These are phyloP conservation scores for Heliangelus exortis DNA, from an alignment of 2,797 vertebrate species.

Conservation along the genomic window DNA sequence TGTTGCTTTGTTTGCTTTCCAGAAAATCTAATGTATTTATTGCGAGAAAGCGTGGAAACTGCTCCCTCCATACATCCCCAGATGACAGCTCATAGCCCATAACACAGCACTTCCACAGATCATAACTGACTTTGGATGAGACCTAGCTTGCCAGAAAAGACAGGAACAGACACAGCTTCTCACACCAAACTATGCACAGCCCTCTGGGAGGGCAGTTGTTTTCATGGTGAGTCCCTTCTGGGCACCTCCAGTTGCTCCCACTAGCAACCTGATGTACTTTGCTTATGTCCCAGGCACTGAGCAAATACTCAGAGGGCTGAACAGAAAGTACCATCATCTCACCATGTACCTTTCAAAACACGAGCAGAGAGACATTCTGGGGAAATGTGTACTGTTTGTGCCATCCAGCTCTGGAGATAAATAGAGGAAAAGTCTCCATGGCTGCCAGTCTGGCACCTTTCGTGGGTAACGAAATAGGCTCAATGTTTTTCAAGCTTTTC, in stretches of 20 bases:
- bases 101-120: background rate
- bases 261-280: background rate
- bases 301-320: background rate
- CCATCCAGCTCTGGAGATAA: constrained; percentile 11
- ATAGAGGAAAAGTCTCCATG: constrained; percentile 28
- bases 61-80: background rate
- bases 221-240: background rate
- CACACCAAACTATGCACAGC: background rate
- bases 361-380: background rate
- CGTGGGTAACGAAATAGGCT: constrained; percentile 30
- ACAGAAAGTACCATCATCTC: background rate
- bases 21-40: background rate
- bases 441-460: constrained; percentile 45
- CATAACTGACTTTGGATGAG: background rate
- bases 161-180: background rate
- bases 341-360: background rate
- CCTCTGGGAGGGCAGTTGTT: background rate
- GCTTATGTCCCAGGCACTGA: background rate
- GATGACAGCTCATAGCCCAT: background rate
- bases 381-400: background rate
- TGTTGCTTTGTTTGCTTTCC: background rate
- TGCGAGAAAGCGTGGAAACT: background rate
- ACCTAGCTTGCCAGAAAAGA: constrained; percentile 6
- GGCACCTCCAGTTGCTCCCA: constrained; percentile 1
- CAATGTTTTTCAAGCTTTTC: constrained; percentile 47